Base-by-base conservation (phyloP, 2,888 invertebrate genomes). In the Megamerina dolium region DNA sequence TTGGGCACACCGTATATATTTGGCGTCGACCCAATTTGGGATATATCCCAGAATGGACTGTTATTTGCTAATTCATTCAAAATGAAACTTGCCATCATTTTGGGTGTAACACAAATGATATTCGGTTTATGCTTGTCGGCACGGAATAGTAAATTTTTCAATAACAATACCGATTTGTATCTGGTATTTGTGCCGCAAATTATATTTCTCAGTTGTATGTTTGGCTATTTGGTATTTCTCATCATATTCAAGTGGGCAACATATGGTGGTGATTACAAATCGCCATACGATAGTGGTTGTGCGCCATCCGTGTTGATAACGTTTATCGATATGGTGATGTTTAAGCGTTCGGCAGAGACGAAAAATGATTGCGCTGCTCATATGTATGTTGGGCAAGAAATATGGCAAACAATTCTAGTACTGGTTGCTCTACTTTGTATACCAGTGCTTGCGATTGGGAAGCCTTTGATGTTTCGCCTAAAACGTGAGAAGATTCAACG, bases 1-100 rank as follows among this genome's bases (percentile, higher is more conserved):
- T 9, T 44, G 1, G 74, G 63, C 0, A 36, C 55, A 2, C 85
- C 83, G 0, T 80, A 81, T 50, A 82, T 87, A 1, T 75, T 95
- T 51, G 96, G 96, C 2, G 74, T 95, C 51, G 96, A 80, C 57
- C 79, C 79, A 0, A 75, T 83, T 1, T 85, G 85, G 85, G 80
- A 82, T 73, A 67, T 79, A 57, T 77, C 85, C 0, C 79, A 80
- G 50, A 92, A 92, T 73, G 89, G 93, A 68, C 92, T 96, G 54
- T 85, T 87, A 46, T 93, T 91, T 70, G 74, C 87, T 50, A 96
- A 96, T 74, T 91, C 94, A 0, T 86, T 86, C 74, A 96, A 96
- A 76, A 96, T 95, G 95, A 90, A 92, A 66, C 72, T 94, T 56
- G 93, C 95, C 41, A 88, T 96, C 44, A 88, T 95, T 43, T 79